Evolutionary conservation across 1,140 invertebrate species (phyloP).

Genomic region (Coenobita brevimanus): DNA sequence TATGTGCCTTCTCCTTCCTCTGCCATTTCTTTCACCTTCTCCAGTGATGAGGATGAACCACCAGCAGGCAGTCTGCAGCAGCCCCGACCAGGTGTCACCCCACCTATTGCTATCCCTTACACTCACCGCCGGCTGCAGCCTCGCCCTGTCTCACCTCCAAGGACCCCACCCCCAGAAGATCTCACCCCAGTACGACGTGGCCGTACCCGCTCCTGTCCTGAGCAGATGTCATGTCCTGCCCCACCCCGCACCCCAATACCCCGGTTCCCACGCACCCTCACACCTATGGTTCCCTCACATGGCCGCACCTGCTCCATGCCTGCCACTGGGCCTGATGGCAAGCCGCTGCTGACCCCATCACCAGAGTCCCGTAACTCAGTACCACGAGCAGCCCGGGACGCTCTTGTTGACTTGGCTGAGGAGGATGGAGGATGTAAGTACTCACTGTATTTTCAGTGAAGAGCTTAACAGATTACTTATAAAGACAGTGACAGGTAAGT

Average conservation of each 20-base stretch:
- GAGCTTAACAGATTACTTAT: too few relatives aligned
- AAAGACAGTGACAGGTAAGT: too few relatives aligned
- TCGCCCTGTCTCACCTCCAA: not conserved
- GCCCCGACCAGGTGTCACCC: slow-evolving; percentile 3
- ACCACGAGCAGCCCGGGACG: too few relatives aligned
- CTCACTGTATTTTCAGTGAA: not conserved
- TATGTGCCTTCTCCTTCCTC: slow-evolving; percentile 40
- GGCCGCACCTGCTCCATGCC: not conserved
- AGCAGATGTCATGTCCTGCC: not conserved
- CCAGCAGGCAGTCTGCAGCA: not conserved
- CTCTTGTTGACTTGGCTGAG: too few relatives aligned
- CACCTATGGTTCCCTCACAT: not conserved
- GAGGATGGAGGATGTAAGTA: too few relatives aligned
- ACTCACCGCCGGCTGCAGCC: not conserved
- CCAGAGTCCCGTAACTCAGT: too few relatives aligned
- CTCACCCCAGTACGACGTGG: not conserved
- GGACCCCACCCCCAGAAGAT: not conserved
- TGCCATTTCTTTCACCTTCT: slow-evolving; percentile 38
- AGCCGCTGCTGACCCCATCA: too few relatives aligned
- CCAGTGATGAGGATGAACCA: slow-evolving; percentile 44
- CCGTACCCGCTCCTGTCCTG: not conserved
- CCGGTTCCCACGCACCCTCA: not conserved
- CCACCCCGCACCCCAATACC: not conserved
- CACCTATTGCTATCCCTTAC: slow-evolving; percentile 37
- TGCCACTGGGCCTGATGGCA: too few relatives aligned